Evolutionary conservation across 2,888 invertebrate genomes (phyloP), one percentile per base, ranked within the genome.

Genomic region (Drosophila affinis): DNA sequence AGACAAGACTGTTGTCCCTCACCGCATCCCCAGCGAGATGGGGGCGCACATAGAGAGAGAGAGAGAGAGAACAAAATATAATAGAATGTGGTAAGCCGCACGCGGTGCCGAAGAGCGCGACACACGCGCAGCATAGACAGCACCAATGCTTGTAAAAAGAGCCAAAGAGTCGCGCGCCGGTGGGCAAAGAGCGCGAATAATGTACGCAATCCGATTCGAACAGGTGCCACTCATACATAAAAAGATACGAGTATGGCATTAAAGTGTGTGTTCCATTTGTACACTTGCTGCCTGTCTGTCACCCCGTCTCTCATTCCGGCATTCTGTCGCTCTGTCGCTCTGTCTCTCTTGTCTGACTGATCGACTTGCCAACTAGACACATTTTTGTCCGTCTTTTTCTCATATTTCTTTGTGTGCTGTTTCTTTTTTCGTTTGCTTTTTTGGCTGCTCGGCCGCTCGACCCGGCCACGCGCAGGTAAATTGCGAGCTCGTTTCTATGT

Each of bases 331-430:
- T 57, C 18, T 54, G 29, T 14, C n/a, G 2, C 10, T 7, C 44
- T 17, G 17, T 9, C 9, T 18, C 39, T 53, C 39, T 53, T 62
- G 57, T 48, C 34, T 58, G 60, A 62, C 56, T 59, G 67, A 62
- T 68, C 71, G 59, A 80, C 64, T 76, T 83, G 79, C 81, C 77
- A 76, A 27, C 56, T 64, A 61, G 72, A 74, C 79, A 76, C 62
- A 74, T 84, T 85, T 82, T 61, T 68, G 57, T 62, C 63, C 32
- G 10, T 12, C 9, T 46, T n/a, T 32, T 47, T 47, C 47, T 34
- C 9, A 12, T 48, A 58, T 47, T 58, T 29, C 24, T 34, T 78
- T 60, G 60, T 72, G 62, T 56, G 49, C 64, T 62, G 61, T 64
- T 76, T 58, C 49, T 68, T 46, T 65, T 71, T 64, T 72, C 45